Base-by-base conservation (phyloP, 2,888 invertebrate genomes). In the Lasioglossum marginatum region DNA sequence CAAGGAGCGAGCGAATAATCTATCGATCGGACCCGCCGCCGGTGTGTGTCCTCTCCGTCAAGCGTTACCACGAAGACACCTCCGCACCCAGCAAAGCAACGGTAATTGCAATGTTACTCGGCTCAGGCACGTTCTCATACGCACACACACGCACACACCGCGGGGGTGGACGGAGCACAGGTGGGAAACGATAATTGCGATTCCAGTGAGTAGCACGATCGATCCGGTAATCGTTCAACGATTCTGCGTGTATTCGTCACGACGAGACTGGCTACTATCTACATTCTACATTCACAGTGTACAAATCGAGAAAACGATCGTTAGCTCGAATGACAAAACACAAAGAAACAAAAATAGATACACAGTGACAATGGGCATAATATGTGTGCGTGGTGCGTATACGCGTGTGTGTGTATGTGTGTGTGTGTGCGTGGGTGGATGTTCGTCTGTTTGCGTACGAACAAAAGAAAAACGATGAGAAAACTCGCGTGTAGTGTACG, bases 281-380 rank as follows among this genome's bases (percentile, higher is more conserved):
- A 77, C 83, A 63, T 77, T 79, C 88, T 91, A 90, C 85, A 83
- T 85, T 88, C 83, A 87, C 83, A 88, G 79, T 70, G 74, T 48
- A 45, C 48, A 63, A 72, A 40, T 83, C 48, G 75, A 70, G 70
- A 70, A 75, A 76, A 85, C 79, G 75, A 86, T 81, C 73, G 75
- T 71, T 77, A 83, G 89, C 86, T 76, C 57, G 77, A 82, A 81
- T 68, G 72, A 16, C 37, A 12, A 79, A 78, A 83, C 68, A 40
- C 14, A 70, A 70, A 68, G 34, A 37, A 40, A 40, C 14, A 70
- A n/a, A 70, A 70, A 70, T 68, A 37, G 34, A 19, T 68, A 37
- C 4, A 68, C 68, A 63, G 37, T 68, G 68, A 68, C 37, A 37
- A 68, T 68, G 23, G 68, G 23, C 37, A 31, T 16, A 63, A 27